phyloP scores from a whole-genome alignment of 2,797 vertebrate genomes.

The Dicrostonyx torquatus region DNA sequence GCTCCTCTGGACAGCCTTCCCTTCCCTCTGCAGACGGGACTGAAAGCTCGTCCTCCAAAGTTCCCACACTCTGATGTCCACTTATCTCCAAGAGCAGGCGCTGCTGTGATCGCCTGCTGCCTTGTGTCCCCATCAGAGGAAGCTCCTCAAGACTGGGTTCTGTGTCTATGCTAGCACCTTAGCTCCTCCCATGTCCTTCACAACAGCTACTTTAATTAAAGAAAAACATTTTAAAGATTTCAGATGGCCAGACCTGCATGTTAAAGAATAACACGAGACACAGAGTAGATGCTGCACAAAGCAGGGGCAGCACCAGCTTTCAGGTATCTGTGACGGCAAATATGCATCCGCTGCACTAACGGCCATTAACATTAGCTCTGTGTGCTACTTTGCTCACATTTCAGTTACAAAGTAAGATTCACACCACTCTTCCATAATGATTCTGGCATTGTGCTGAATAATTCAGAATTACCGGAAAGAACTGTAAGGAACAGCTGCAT shows the following conservation, averaged over 20 bases:
- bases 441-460: conserved; percentile 36
- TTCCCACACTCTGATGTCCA: not conserved
- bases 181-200: not conserved
- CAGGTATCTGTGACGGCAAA: conserved; percentile 21
- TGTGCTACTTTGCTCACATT: not conserved
- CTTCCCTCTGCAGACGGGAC: not conserved
- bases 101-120: not conserved
- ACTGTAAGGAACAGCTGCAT: not conserved
- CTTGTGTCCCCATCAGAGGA: no score
- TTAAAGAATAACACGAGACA: not conserved
- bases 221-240: not conserved
- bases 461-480: conserved; percentile 33
- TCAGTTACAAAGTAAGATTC: conserved; percentile 46
- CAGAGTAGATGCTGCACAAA: not conserved
- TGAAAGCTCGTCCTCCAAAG: not conserved
- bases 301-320: not conserved
- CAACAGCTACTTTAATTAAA: conserved; percentile 19
- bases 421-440: conserved; percentile 28
- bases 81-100: not conserved
- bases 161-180: not conserved
- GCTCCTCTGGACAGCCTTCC: not conserved
- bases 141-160: not conserved
- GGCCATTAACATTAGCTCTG: not conserved
- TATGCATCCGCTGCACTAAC: not conserved
- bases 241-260: not conserved